These are phyloP conservation scores for Colistium nudipinnis DNA, from an alignment of 2,113 vertebrate genomes.

Conservation along the genomic window DNA sequence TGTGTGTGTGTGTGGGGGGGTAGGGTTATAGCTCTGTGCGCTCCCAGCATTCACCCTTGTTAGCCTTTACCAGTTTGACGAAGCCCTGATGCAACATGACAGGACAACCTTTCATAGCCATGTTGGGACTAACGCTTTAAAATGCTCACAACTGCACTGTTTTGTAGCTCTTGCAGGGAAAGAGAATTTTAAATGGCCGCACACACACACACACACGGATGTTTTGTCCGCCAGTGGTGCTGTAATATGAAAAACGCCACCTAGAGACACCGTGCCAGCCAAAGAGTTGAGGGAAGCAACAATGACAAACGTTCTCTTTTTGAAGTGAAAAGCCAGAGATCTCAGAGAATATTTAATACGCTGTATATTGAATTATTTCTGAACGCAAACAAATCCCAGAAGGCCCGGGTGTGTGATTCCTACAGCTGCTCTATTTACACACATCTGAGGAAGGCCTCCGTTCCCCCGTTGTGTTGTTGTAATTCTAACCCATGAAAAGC, in stretches of 20 bases:
- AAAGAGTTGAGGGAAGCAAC: constrained; percentile 39
- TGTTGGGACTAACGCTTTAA: constrained; percentile 68
- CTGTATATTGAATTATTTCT: constrained; percentile 61
- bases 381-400: constrained; percentile 57
- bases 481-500: background rate
- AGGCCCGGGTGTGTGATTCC: constrained; percentile 26
- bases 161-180: constrained; percentile 66
- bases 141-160: constrained; percentile 63
- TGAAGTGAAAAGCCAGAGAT: constrained; percentile 58
- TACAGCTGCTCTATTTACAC: constrained; percentile 28
- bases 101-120: constrained; percentile 81
- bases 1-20: constrained; percentile 15
- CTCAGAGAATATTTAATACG: constrained; percentile 48
- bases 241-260: constrained; percentile 22
- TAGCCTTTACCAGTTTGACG: constrained; percentile 79
- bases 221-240: constrained; percentile 51
- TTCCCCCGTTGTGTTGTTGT: background rate
- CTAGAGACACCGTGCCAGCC: constrained; percentile 27
- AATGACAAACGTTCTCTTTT: constrained; percentile 49
- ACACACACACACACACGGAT: constrained; percentile 14
- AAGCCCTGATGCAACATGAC: constrained; percentile 83
- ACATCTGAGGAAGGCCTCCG: background rate
- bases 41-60: constrained; percentile 78
- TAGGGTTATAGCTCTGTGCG: constrained; percentile 68
- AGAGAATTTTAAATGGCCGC: constrained; percentile 67